Evolutionary conservation across 2,113 vertebrate genomes (phyloP).

Genomic region (Camelus bactrianus): DNA sequence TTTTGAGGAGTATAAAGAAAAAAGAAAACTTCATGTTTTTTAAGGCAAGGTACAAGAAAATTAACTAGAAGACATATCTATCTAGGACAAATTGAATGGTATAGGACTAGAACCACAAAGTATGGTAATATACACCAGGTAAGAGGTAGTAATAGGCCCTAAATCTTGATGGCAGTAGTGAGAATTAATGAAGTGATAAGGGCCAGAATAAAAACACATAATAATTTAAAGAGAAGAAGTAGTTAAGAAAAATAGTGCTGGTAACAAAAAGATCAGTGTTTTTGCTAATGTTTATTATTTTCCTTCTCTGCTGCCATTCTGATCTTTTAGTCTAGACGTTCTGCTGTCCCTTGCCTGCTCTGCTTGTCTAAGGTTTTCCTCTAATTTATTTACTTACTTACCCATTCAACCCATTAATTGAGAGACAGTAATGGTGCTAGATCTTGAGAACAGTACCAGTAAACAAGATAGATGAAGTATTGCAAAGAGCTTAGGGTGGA

Average conservation of each 20-base stretch:
- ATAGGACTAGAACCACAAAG: background rate
- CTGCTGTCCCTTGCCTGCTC: background rate
- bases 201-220: conserved; percentile 7
- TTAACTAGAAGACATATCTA: background rate
- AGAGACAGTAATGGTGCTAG: background rate
- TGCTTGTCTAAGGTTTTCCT: background rate
- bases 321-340: conserved; percentile 19
- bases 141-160: background rate
- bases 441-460: background rate
- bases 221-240: background rate
- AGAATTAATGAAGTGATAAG: conserved; percentile 7
- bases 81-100: background rate
- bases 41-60: background rate
- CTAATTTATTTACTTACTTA: conserved; percentile 2
- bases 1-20: background rate
- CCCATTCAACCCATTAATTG: background rate
- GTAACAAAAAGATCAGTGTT: conserved; percentile 1
- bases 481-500: background rate
- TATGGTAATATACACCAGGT: background rate
- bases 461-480: background rate
- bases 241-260: background rate
- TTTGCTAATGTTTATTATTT: conserved; percentile 12
- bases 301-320: background rate
- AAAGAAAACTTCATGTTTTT: background rate
- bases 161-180: background rate